Percentiles rank a stretch among this genome's conserved stretches.
phyloP scores from a whole-genome alignment of 1,140 invertebrate species.

The Eulimnadia texana region DNA sequence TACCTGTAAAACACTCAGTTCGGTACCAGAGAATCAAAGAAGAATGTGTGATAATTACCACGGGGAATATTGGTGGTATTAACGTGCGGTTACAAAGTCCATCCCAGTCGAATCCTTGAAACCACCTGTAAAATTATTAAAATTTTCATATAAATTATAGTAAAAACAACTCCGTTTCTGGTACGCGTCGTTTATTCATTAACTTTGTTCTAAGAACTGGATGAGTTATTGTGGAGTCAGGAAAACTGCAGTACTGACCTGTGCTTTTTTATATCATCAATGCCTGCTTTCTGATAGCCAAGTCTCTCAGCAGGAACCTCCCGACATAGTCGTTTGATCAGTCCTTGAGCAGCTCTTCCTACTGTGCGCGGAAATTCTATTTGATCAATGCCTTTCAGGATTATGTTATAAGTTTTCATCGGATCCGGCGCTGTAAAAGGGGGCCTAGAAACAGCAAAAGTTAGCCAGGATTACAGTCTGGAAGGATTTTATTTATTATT shows the following conservation, averaged over 20 bases:
- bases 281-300: constrained; percentile 79
- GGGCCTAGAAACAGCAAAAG: constrained; percentile 47
- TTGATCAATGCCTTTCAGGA: constrained; percentile 81
- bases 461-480: no score
- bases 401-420: constrained; percentile 94
- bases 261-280: constrained; percentile 83
- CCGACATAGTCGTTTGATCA: constrained; percentile 77
- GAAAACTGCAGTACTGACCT: constrained; percentile 33
- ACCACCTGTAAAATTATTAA: constrained; percentile 49
- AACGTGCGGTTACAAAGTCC: constrained; percentile 52
- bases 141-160: no score
- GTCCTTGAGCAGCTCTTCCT: constrained; percentile 55
- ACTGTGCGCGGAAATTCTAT: constrained; percentile 68
- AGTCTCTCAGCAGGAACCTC: constrained; percentile 80
- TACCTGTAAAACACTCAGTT: constrained; percentile 26
- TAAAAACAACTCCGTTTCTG: no score
- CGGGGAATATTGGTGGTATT: constrained; percentile 61
- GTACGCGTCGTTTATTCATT: no score
- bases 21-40: neutral
- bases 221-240: neutral
- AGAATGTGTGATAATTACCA: constrained; percentile 34
- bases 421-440: constrained; percentile 82
- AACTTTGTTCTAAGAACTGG: neutral
- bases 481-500: no score
- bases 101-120: constrained; percentile 86